Conservation (phyloP, 2,888 invertebrate genomes). For the Xanthia togata region DNA sequence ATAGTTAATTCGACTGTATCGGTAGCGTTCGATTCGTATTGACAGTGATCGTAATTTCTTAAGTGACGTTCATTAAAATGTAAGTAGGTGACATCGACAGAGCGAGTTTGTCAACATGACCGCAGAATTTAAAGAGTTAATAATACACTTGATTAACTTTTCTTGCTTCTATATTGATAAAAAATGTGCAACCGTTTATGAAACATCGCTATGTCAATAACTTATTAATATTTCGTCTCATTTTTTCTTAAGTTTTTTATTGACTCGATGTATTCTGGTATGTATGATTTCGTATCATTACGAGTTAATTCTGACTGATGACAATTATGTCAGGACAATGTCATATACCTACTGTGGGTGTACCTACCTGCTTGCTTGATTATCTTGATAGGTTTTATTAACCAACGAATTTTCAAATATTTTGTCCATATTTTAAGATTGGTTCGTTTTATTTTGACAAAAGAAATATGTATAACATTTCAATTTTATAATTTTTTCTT, state of each 20-base stretch:
- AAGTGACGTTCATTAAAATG: slow-evolving; percentile 45
- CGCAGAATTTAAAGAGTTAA: slow-evolving; percentile 25
- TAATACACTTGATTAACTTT: slow-evolving; percentile 21
- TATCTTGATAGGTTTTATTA: neutral
- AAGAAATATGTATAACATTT: neutral
- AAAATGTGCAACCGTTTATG: slow-evolving; percentile 21
- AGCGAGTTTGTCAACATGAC: slow-evolving; percentile 35
- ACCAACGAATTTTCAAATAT: neutral
- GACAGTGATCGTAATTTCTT: slow-evolving; percentile 45
- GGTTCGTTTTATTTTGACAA: neutral
- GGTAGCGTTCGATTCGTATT: neutral
- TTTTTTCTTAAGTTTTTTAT: slow-evolving; percentile 18
- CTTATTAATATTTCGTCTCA: neutral
- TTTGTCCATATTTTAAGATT: neutral
- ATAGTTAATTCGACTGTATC: slow-evolving; percentile 41
- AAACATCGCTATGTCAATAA: slow-evolving; percentile 8
- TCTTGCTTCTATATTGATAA: neutral
- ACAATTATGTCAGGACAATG: neutral
- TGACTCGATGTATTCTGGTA: slow-evolving; percentile 10
- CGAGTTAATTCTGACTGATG: slow-evolving; percentile 28
- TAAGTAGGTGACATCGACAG: slow-evolving; percentile 10
- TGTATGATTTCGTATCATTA: neutral
- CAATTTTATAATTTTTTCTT: no score
- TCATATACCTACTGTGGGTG: neutral
- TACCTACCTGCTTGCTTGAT: neutral